These are phyloP conservation scores for Chorisops tibialis DNA, from an alignment of 2,888 invertebrate species.

Conservation along the genomic window DNA sequence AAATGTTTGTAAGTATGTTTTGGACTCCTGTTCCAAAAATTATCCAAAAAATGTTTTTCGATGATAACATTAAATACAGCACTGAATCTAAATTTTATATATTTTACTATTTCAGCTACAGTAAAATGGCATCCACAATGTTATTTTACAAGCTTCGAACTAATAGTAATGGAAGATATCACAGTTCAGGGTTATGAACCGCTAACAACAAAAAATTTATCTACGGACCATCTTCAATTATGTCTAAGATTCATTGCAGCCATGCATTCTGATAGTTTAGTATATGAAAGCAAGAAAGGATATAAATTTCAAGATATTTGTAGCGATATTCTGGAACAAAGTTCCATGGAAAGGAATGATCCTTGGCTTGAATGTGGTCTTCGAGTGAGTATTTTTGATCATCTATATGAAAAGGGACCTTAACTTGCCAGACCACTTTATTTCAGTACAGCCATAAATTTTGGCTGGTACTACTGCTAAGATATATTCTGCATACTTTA, in stretches of 20 bases:
- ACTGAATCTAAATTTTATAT: too few species aligned
- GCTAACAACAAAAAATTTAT: background rate
- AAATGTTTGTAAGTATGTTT: constrained; percentile 13
- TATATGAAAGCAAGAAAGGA: background rate
- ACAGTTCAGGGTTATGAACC: background rate
- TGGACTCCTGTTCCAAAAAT: too few species aligned
- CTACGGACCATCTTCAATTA: background rate
- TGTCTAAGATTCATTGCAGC: background rate
- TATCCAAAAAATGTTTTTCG: too few species aligned
- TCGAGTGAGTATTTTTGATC: constrained; percentile 2
- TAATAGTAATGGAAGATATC: background rate
- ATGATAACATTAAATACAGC: too few species aligned
- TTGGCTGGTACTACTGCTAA: too few species aligned
- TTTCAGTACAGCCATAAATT: too few species aligned
- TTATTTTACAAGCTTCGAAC: background rate
- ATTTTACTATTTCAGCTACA: constrained; percentile 1
- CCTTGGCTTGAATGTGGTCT: constrained; percentile 20
- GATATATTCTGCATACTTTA: too few species aligned
- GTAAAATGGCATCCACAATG: constrained; percentile 1
- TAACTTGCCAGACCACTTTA: too few species aligned
- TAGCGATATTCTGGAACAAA: background rate
- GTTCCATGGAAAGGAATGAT: background rate
- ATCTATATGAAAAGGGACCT: too few species aligned
- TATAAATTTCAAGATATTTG: background rate
- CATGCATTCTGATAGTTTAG: constrained; percentile 1